Base-by-base conservation (phyloP, 2,113 vertebrate genomes). In the Tursiops truncatus region DNA sequence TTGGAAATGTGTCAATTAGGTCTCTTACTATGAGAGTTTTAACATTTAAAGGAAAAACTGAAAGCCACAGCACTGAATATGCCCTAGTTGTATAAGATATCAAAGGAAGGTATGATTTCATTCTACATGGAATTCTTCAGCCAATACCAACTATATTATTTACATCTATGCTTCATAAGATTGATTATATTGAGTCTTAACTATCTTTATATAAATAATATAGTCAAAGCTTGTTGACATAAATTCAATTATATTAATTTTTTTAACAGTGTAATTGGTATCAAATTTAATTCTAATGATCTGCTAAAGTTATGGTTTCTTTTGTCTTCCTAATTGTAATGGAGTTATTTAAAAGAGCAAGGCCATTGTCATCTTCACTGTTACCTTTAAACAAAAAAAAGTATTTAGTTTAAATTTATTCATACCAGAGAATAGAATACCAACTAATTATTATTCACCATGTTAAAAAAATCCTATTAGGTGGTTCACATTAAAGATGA, bases 221-320 rank as follows among this genome's bases (percentile, higher is more conserved):
- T 80, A 95, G 53, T 96, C 28, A 93, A 95, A 89, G 79, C 65
- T 95, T 94, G 26, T 91, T 63, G 92, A 96, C 84, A 84, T 95
- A 44, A 92, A 95, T 97, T 96, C 84, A 97, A 88, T 97, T 98
- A 95, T n/a, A 90, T 82, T 94, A n/a, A 91, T 79, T 96, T 95
- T 94, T 92, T 71, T 82, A 81, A 95, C 53, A 87, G 13, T 44
- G 8, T 95, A 97, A 97, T 92, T 92, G 79, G 70, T 88, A 96
- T 91, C 76, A 94, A 84, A 95, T 96, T 96, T 96, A 94, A 92
- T 97, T 95, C 41, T 91, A 95, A 92, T 93, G 41, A 96, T 95
- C 31, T 88, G 63, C 84, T 91, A 88, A 95, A 91, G 50, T 77
- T 91, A 95, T 56, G 33, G 18, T 84, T 97, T 95, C 94, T 95